These are phyloP conservation scores for Phodopus roborovskii DNA, from an alignment of 2,113 vertebrate species.

Conservation along the genomic window DNA sequence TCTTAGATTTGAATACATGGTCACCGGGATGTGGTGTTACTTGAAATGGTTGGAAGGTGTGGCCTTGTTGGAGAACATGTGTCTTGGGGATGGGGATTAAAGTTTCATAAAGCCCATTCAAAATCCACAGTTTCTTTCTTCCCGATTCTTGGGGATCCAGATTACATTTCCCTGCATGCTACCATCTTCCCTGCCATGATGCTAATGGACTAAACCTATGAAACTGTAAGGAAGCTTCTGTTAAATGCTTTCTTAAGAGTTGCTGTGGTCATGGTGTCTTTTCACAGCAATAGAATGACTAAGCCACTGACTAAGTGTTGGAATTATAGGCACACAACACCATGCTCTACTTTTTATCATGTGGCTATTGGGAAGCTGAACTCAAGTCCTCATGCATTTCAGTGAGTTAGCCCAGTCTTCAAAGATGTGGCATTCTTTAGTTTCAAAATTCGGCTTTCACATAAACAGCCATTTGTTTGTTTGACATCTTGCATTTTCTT, in stretches of 20 bases:
- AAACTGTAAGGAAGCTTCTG: background rate
- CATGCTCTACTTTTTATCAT: background rate
- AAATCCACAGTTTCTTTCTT: background rate
- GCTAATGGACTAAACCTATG: background rate
- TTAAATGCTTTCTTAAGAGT: background rate
- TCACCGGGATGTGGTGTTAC: too few species aligned
- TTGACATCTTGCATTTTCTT: background rate
- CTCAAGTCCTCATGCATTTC: background rate
- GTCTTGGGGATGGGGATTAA: background rate
- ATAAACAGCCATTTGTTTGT: background rate
- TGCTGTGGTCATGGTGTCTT: background rate
- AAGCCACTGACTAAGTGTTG: background rate
- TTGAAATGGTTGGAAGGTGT: background rate
- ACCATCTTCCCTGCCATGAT: too few species aligned
- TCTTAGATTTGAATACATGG: background rate
- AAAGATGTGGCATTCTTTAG: background rate
- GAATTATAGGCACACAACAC: too few species aligned
- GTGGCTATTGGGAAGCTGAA: too few species aligned
- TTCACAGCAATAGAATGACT: background rate
- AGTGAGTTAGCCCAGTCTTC: background rate
- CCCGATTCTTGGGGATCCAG: background rate
- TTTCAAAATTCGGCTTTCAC: conserved; percentile 7
- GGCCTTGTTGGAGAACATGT: background rate
- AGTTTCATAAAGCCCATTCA: background rate
- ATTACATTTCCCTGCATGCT: background rate